phyloP scores from a whole-genome alignment of 2,797 vertebrate species.

The Remorina albescens region DNA sequence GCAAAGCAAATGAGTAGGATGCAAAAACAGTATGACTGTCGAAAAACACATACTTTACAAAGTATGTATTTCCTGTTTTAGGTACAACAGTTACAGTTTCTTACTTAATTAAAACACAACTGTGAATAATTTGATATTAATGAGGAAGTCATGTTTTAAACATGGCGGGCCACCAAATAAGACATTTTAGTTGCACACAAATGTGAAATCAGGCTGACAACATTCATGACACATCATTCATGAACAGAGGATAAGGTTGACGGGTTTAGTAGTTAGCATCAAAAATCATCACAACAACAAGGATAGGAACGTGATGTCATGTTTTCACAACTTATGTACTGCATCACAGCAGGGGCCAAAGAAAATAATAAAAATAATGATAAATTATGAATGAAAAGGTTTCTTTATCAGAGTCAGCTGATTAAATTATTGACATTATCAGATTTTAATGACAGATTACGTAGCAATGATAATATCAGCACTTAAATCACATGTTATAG shows the following conservation, averaged over 20 bases:
- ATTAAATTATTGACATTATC: not conserved
- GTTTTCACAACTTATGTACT: slow-evolving; percentile 1
- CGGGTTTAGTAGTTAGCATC: slow-evolving; percentile 4
- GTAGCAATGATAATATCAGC: slow-evolving; percentile 37
- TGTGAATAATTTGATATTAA: not conserved
- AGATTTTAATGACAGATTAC: not conserved
- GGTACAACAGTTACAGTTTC: too few species aligned
- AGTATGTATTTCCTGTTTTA: not conserved
- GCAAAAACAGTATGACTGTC: not conserved
- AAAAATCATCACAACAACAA: slow-evolving; percentile 34
- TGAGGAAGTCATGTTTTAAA: not conserved
- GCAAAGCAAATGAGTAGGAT: not conserved
- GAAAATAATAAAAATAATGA: not conserved
- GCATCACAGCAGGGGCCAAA: not conserved
- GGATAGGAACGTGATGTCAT: too few species aligned
- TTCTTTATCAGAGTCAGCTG: not conserved
- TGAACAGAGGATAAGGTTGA: not conserved
- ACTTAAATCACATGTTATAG: slow-evolving; percentile 61
- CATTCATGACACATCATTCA: not conserved
- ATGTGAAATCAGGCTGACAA: not conserved
- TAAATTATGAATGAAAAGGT: rapidly evolving
- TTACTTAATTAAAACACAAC: not conserved
- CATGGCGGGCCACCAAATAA: not conserved
- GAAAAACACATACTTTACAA: not conserved
- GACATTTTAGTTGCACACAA: not conserved